Evolutionary conservation across 1,140 invertebrate species (phyloP).

Genomic region (Euura lappo): DNA sequence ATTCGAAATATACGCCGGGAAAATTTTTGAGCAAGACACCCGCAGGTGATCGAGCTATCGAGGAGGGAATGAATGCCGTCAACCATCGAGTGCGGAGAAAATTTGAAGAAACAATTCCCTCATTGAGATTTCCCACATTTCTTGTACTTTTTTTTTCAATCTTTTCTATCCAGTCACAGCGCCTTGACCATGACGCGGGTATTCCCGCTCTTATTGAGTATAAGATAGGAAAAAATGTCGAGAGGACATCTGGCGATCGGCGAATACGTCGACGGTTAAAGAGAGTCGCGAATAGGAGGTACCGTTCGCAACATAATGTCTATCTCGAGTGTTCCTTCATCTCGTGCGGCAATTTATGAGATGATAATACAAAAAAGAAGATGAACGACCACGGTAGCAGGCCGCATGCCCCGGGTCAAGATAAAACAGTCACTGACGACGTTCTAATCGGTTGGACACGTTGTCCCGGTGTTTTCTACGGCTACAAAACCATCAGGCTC

Average conservation of each 20-base stretch:
- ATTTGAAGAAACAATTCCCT: background rate
- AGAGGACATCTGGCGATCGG: no score
- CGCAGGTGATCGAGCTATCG: background rate
- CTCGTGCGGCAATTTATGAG: no score
- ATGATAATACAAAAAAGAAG: background rate
- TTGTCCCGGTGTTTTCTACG: background rate
- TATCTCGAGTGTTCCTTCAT: no score
- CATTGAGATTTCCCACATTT: background rate
- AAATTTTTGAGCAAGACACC: background rate
- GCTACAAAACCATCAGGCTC: no score
- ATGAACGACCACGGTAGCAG: conserved; percentile 2
- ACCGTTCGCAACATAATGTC: no score
- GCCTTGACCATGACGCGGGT: conserved; percentile 1
- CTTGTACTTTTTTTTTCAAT: background rate
- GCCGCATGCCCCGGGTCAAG: background rate
- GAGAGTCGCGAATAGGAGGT: no score
- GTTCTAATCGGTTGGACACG: background rate
- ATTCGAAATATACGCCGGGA: background rate
- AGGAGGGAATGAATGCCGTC: background rate
- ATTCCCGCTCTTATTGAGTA: background rate
- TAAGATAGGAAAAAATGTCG: no score
- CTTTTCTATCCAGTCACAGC: background rate
- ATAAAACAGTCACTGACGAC: background rate
- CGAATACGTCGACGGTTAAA: no score
- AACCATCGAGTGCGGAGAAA: background rate